Evolutionary conservation across 1,140 invertebrate species (phyloP), one percentile per base, ranked within the genome.

Genomic region (Brachionus manjavacas): DNA sequence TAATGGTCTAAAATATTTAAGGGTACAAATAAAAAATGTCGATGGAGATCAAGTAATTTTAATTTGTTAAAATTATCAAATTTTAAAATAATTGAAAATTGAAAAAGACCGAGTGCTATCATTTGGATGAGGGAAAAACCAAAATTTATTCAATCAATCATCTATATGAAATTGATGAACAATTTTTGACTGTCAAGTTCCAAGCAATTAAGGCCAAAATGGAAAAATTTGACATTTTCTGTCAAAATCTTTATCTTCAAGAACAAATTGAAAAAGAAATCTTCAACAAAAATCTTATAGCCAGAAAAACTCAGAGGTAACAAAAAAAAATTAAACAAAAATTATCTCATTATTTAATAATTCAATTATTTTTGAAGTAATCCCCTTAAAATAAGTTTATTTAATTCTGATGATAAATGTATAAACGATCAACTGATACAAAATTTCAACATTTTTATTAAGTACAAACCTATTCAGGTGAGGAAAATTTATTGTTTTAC

Each of bases 1-100:
- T 41, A 9, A 74, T 41, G 39, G 46, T 3, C 12, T 49, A n/a
- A 76, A 76, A 49, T 76, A 49, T 25, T 7, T 35, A 7, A 43
- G 72, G 31, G 72, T 76, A 20, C 41, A 76, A 76, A 49, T 76
- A 49, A 76, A 49, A 76, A 76, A 76, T 49, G 12, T 76, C 3
- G 7, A 76, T 16, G 14, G 20, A 3, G 12, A 72, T 16, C 12
- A 41, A 16, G 68, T 72, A 72, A 41, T 16, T 72, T n/a, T 41
- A 12, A 72, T 41, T 20, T 1, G n/a, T 68, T 68, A 1, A 41
- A 41, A 8, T 6, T 14, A 4, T 3, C n/a, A 12, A 46, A 12
- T 46, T 3, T 46, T 14, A 2, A 7, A 11, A 46, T 46, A 12
- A 46, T 3, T 46, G 11, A 8, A 60, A 60, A 60, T 60, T 52